These are phyloP conservation scores for Vidua macroura DNA, from an alignment of 2,113 vertebrate species.

Conservation along the genomic window DNA sequence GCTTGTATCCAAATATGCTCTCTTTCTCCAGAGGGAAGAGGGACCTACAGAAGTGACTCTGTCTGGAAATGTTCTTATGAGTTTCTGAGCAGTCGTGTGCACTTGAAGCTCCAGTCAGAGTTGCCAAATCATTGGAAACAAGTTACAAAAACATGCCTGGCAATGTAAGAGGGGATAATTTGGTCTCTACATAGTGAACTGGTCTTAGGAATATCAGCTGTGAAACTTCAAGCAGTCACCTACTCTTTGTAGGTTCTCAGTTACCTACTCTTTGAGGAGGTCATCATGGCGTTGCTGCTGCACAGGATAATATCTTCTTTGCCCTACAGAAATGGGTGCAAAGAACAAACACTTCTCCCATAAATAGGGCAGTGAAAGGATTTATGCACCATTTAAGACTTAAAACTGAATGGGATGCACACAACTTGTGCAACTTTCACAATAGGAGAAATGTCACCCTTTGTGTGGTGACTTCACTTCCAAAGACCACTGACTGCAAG, in stretches of 20 bases:
- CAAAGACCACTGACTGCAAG: fast-evolving
- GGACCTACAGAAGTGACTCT: constrained; percentile 15
- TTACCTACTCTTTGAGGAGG: not conserved
- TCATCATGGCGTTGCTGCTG: not conserved
- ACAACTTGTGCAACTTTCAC: not conserved
- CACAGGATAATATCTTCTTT: not conserved
- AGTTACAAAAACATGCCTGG: not conserved
- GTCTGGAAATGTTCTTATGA: not conserved
- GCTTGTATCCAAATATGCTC: not conserved
- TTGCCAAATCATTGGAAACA: constrained; percentile 1
- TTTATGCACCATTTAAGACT: not conserved
- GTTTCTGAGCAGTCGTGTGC: not conserved
- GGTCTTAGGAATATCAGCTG: not conserved
- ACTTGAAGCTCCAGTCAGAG: not conserved
- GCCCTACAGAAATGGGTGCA: not conserved
- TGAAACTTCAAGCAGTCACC: not conserved
- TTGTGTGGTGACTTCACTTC: fast-evolving
- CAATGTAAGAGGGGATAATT: not conserved
- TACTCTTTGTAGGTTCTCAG: not conserved
- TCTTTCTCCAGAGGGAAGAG: not conserved
- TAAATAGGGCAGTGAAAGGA: not conserved
- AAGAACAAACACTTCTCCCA: not conserved
- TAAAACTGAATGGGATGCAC: not conserved
- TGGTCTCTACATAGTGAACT: not conserved
- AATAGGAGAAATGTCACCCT: not conserved